Base-by-base conservation (phyloP, 1,140 invertebrate genomes). In the Araneus ventricosus region DNA sequence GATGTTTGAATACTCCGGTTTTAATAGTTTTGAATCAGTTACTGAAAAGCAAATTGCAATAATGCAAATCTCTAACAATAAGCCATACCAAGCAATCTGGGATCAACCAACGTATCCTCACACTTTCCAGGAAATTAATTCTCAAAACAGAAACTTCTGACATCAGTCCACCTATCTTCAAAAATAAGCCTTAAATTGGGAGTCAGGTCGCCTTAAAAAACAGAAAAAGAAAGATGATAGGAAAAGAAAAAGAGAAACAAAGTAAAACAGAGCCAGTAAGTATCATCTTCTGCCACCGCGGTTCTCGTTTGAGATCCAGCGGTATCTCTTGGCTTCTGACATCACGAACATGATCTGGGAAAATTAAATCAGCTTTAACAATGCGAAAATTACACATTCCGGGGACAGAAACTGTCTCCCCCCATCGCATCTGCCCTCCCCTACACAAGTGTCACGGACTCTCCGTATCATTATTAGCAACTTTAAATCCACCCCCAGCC, bases 311-410 rank as follows among this genome's bases (percentile, higher is more conserved):
- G 34, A 10, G 20, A 30, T 75, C 37, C 70, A 52, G 37, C 37
- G 8, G 63, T 67, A 84, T 63, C 34, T 30, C 4, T 22, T 41
- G 20, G 4, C 57, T 63, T 57, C 20, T 22, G 57, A 24, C 75
- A 82, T 84, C 79, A 20, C 10, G 89, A 91, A 91, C 89, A 91
- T 84, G 89, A 91, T 91, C 89, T 8, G 57, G 41, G 89, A 84
- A 91, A 84, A 91, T 91, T 91, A 91, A 91, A 91, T 91, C 89
- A 91, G 59, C 79, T 79, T 91, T 91, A 91, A 91, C 89, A 91
- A 91, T 57, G 79, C 24, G 79, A 91, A 91, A 91, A 91, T 91
- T 91, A 84, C 89, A 91, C 79, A 91, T 91, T 84, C 79, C 80
- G 34, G 8, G 57, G 30, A 30, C 88, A 80, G 34, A 63, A 67